Evolutionary conservation across 2,113 vertebrate genomes (phyloP).

Genomic region (Lampris incognitus): DNA sequence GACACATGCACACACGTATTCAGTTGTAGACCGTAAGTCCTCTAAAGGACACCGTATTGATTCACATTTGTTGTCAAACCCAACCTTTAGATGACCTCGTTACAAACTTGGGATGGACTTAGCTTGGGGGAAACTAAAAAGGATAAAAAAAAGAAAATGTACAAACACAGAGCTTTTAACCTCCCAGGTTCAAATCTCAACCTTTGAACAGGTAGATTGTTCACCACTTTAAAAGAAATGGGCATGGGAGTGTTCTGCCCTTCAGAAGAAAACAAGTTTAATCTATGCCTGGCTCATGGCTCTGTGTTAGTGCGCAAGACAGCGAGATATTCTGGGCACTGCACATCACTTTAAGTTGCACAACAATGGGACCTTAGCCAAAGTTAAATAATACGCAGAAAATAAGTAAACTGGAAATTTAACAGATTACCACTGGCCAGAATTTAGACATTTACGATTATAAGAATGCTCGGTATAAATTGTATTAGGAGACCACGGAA

Average conservation of each 20-base stretch:
- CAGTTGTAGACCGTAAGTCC: conserved; percentile 4
- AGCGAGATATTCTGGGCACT: not conserved
- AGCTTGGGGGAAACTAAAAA: too few relatives aligned
- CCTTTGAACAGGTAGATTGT: not conserved
- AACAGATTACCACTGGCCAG: not conserved
- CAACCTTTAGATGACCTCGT: not conserved
- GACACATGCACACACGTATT: not conserved
- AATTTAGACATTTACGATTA: not conserved
- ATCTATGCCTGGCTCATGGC: conserved; percentile 19
- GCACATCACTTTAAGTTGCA: not conserved
- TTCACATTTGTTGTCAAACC: not conserved
- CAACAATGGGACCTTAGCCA: not conserved
- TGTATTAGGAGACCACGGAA: not conserved
- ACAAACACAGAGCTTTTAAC: not conserved
- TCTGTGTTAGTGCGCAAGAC: not conserved
- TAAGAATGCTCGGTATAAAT: not conserved
- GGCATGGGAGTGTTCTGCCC: not conserved
- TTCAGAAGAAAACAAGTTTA: conserved; percentile 25
- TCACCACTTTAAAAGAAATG: not conserved
- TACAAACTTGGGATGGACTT: not conserved
- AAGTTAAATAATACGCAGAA: not conserved
- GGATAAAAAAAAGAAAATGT: not conserved
- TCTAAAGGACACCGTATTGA: not conserved
- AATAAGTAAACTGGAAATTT: not conserved
- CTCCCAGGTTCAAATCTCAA: not conserved